These are phyloP conservation scores for Bruchidius siliquastri DNA, from an alignment of 2,888 invertebrate species.

Conservation along the genomic window DNA sequence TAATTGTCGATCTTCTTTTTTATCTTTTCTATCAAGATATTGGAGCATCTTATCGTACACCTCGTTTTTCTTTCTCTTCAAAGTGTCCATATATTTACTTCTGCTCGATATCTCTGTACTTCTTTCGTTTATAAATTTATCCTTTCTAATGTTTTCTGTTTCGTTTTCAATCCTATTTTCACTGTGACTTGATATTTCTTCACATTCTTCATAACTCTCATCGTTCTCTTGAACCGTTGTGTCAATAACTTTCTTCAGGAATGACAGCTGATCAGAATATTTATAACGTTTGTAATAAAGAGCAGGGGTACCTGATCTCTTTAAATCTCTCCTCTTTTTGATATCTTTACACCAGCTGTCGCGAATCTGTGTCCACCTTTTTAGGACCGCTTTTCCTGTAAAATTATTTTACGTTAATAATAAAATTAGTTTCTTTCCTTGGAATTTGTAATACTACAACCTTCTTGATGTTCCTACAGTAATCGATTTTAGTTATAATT, in stretches of 20 bases:
- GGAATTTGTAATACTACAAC: no score
- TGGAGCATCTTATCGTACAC: neutral
- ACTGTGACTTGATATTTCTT: neutral
- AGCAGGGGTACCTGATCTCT: neutral
- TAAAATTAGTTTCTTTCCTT: no score
- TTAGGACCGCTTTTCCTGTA: neutral
- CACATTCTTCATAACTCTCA: neutral
- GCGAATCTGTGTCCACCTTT: neutral
- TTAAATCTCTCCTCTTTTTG: neutral
- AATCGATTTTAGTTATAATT: no score
- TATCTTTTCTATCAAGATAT: neutral
- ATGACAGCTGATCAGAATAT: neutral
- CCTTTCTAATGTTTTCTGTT: neutral
- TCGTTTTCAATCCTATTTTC: neutral
- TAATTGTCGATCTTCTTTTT: neutral
- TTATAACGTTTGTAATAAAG: neutral
- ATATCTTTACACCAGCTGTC: neutral
- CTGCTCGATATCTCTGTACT: no score
- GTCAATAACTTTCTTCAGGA: neutral
- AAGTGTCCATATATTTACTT: no score
- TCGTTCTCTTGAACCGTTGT: neutral
- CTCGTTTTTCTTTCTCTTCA: neutral
- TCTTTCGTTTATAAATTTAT: neutral
- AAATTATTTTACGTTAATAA: neutral
- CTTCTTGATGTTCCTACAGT: no score